Evolutionary conservation across 2,113 vertebrate genomes (phyloP), one percentile per base, ranked within the genome.

Genomic region (Megaceryle torquata): DNA sequence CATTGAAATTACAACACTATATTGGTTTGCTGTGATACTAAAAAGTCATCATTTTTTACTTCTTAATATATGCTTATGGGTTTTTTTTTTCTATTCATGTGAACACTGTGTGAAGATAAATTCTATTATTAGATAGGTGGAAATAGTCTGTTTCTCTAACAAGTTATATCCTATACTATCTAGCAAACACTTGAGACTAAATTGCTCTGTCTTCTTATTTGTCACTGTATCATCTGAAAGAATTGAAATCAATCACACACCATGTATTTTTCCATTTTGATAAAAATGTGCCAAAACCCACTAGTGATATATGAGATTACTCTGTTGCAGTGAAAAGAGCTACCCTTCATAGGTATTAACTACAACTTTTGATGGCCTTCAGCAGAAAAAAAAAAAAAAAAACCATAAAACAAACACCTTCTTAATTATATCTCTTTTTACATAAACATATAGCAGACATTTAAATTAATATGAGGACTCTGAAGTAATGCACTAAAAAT

Each of bases 221-320:
- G 76, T 95, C 44, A 60, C 6, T 86, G n/a, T 82, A 77, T 79
- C 44, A 86, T 89, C 56, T 94, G 48, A 86, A 94, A 92, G 60
- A 94, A 93, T 0, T 96, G 59, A 86, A 95, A 94, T 97, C 84
- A 93, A 86, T 95, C 90, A 93, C 63, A 67, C 39, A 70, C 19
- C 31, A 18, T 50, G 25, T 11, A 48, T 90, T 95, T 97, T 88
- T 48, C 35, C 8, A 0, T 60, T 81, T 48, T 29, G 15, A 51
- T 65, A 89, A 86, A 94, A 90, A 93, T 72, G 19, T 94, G 12
- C 26, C 60, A 68, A 76, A 65, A 33, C 63, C 91, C 76, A 72
- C 25, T 80, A 79, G 65, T 96, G 65, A 97, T 96, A 51, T 70
- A 94, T 93, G 80, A 92, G 56, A 46, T 92, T 50, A 93, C 74